Evolutionary conservation across 1,140 invertebrate species (phyloP).

Genomic region (Hyles euphorbiae): DNA sequence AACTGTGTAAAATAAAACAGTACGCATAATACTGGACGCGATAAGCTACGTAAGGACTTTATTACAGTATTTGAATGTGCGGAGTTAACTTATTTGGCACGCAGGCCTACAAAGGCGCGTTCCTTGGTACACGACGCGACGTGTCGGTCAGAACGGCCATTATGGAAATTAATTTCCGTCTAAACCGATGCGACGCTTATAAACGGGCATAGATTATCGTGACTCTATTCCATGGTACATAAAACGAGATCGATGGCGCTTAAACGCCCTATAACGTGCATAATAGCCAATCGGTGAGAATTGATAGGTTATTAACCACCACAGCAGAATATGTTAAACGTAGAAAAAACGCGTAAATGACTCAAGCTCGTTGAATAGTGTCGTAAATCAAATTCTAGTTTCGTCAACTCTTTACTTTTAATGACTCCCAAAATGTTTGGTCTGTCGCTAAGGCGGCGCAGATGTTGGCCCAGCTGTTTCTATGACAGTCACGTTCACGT

Average conservation of each 20-base stretch:
- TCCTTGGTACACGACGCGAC: slow-evolving; percentile 14
- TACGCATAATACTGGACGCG: slow-evolving; percentile 5
- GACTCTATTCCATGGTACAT: slow-evolving; percentile 7
- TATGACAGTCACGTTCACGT: slow-evolving; percentile 68
- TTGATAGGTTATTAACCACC: slow-evolving; percentile 3
- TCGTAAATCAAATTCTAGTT: slow-evolving; percentile 39
- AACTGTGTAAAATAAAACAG: slow-evolving; percentile 12
- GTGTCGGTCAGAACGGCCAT: slow-evolving; percentile 14
- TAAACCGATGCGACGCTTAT: slow-evolving; percentile 16
- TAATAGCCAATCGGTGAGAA: not conserved
- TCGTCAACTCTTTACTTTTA: slow-evolving; percentile 46
- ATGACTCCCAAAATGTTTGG: slow-evolving; percentile 23
- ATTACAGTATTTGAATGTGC: slow-evolving; percentile 14
- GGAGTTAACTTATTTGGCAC: slow-evolving; percentile 13
- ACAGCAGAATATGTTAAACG: not conserved
- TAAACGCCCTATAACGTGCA: slow-evolving; percentile 7
- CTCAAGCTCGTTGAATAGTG: not conserved
- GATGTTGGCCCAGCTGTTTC: slow-evolving; percentile 62
- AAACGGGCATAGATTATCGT: slow-evolving; percentile 10
- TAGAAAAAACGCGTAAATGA: not conserved
- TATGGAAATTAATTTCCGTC: slow-evolving; percentile 27
- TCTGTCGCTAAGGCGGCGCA: slow-evolving; percentile 30
- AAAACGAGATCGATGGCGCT: slow-evolving; percentile 3
- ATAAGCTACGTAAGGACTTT: slow-evolving; percentile 13
- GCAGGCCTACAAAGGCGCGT: slow-evolving; percentile 8